Percentiles rank a stretch among this genome's conserved stretches.
These are phyloP conservation scores for Cryptus armator DNA, from an alignment of 2,888 invertebrate species.

Conservation along the genomic window DNA sequence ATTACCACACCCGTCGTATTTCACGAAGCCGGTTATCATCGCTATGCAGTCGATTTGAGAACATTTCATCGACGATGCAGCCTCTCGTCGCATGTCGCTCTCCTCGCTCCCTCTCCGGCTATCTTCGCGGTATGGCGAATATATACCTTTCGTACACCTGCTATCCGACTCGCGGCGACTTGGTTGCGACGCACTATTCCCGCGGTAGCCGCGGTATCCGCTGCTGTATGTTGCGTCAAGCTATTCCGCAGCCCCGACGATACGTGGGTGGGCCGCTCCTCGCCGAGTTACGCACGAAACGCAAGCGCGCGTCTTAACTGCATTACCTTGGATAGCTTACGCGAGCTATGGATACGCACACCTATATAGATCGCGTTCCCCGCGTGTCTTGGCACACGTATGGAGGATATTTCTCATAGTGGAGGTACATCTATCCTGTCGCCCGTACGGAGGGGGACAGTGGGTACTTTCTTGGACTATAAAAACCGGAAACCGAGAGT, in stretches of 20 bases:
- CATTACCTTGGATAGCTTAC: neutral
- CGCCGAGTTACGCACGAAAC: constrained; percentile 75
- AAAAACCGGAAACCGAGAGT: constrained; percentile 62
- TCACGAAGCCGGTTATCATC: constrained; percentile 48
- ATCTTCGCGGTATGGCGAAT: constrained; percentile 31
- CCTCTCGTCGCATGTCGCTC: neutral
- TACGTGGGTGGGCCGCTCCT: constrained; percentile 78
- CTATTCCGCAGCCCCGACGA: constrained; percentile 52
- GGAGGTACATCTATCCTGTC: constrained; percentile 24
- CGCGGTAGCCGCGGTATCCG: constrained; percentile 60
- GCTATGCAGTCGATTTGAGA: constrained; percentile 4
- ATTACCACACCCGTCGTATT: constrained; percentile 69
- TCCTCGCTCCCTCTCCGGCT: neutral
- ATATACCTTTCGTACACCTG: constrained; percentile 53
- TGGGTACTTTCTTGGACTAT: constrained; percentile 61
- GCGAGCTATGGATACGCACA: neutral
- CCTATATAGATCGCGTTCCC: constrained; percentile 9
- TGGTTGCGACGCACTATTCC: constrained; percentile 69
- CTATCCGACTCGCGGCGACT: constrained; percentile 43
- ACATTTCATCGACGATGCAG: constrained; percentile 21
- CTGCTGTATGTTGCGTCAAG: constrained; percentile 50
- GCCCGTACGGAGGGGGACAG: constrained; percentile 39
- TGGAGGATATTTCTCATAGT: neutral
- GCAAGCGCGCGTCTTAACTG: constrained; percentile 52
- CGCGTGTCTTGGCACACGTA: neutral